These are phyloP conservation scores for Andricus grossulariae DNA, from an alignment of 1,140 invertebrate species.

Conservation along the genomic window DNA sequence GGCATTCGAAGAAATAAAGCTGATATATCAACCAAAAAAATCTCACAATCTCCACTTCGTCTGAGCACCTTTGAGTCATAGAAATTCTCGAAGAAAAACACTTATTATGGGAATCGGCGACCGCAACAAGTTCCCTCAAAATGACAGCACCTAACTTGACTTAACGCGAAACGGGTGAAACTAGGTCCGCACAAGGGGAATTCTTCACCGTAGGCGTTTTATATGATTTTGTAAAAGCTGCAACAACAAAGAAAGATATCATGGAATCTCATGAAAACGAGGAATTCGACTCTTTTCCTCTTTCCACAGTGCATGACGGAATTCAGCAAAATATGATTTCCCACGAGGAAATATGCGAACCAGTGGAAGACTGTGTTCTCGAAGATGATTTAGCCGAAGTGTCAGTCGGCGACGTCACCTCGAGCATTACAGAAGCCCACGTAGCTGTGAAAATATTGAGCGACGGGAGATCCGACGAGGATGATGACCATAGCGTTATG, in stretches of 20 bases:
- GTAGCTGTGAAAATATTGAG: constrained; percentile 49
- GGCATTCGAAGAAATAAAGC: background rate
- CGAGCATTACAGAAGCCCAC: constrained; percentile 50
- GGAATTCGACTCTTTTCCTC: constrained; percentile 66
- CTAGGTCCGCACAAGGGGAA: background rate
- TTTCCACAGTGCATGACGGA: constrained; percentile 58
- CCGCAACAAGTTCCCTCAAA: background rate
- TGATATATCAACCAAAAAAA: background rate
- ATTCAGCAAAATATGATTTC: constrained; percentile 63
- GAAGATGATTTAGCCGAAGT: constrained; percentile 55
- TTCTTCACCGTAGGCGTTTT: background rate
- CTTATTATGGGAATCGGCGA: background rate
- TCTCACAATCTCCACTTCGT: background rate
- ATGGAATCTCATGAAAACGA: constrained; percentile 69
- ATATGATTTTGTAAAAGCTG: constrained; percentile 7
- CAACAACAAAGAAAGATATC: constrained; percentile 32
- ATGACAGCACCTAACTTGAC: constrained; percentile 29
- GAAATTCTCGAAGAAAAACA: background rate
- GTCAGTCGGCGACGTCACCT: constrained; percentile 45
- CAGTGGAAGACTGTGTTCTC: constrained; percentile 59
- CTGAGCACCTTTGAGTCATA: background rate
- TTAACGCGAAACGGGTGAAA: constrained; percentile 32
- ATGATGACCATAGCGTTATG: constrained; percentile 50
- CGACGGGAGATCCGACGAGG: constrained; percentile 61
- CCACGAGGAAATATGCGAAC: constrained; percentile 69